These are phyloP conservation scores for Dipodomys stephensi DNA, from an alignment of 2,113 vertebrate genomes.

Conservation along the genomic window DNA sequence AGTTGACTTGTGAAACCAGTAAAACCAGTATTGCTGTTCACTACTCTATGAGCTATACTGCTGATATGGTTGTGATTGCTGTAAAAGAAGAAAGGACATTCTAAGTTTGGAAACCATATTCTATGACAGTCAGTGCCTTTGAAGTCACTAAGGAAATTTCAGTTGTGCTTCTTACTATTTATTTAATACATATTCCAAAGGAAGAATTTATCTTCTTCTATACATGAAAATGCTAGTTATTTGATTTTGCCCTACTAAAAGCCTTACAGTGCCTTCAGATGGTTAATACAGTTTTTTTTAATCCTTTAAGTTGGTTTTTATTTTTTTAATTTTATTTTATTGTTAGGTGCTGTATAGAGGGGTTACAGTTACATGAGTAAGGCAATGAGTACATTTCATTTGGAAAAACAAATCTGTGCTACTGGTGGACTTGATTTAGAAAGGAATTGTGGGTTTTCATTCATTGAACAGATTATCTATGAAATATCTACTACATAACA, in stretches of 20 bases:
- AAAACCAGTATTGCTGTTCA: slow-evolving; percentile 34
- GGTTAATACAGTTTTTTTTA: no score
- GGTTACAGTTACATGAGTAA: no score
- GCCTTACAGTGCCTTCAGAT: not conserved
- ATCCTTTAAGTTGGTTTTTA: no score
- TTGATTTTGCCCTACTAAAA: not conserved
- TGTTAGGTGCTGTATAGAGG: no score
- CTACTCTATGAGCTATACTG: not conserved
- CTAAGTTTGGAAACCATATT: slow-evolving; percentile 14
- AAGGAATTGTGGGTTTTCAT: no score
- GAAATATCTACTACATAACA: not conserved
- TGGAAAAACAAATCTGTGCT: no score
- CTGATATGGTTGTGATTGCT: not conserved
- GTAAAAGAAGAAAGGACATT: not conserved
- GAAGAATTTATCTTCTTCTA: not conserved
- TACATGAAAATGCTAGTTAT: slow-evolving; percentile 41
- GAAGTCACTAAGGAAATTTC: not conserved
- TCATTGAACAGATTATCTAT: no score
- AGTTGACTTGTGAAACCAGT: not conserved
- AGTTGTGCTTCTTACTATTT: not conserved
- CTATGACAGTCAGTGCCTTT: not conserved
- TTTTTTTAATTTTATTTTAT: no score
- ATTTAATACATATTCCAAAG: not conserved
- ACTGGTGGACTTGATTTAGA: no score
- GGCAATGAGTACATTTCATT: no score